Evolutionary conservation across 2,888 invertebrate species (phyloP).

Genomic region (Acanthosoma haemorrhoidale): DNA sequence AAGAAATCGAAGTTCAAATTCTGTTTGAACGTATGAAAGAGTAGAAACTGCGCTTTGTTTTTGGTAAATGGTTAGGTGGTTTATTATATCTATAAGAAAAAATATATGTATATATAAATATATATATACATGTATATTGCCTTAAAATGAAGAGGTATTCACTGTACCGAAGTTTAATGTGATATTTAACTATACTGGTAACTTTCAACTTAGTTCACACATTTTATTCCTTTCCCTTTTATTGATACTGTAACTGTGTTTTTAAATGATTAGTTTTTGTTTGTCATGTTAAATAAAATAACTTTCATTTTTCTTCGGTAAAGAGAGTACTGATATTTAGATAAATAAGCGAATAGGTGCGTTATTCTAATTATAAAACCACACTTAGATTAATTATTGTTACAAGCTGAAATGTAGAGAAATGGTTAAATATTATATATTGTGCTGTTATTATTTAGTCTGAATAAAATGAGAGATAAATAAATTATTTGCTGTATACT

Average conservation of each 20-base stretch:
- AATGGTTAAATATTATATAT: constrained; percentile 38
- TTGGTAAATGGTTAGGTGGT: constrained; percentile 38
- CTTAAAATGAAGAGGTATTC: constrained; percentile 36
- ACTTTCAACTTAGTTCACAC: background rate
- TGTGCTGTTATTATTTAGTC: constrained; percentile 40
- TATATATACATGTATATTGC: constrained; percentile 31
- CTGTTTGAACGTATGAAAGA: constrained; percentile 11
- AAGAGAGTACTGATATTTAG: constrained; percentile 33
- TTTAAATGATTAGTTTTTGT: background rate
- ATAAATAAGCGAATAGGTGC: constrained; percentile 38
- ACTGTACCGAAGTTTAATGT: constrained; percentile 33
- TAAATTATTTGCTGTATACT: constrained; percentile 24
- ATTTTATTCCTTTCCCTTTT: background rate
- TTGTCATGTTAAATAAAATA: background rate
- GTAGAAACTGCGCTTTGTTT: constrained; percentile 32
- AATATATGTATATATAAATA: background rate
- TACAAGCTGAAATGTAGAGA: constrained; percentile 37
- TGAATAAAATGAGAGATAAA: constrained; percentile 35
- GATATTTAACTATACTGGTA: constrained; percentile 6
- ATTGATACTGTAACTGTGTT: background rate
- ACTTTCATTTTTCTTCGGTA: constrained; percentile 31
- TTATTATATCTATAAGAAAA: constrained; percentile 33
- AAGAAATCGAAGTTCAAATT: background rate
- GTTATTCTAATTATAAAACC: constrained; percentile 38
- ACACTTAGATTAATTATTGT: constrained; percentile 39